Evolutionary conservation across 1,140 invertebrate species (phyloP).

Genomic region (Zophobas morio): DNA sequence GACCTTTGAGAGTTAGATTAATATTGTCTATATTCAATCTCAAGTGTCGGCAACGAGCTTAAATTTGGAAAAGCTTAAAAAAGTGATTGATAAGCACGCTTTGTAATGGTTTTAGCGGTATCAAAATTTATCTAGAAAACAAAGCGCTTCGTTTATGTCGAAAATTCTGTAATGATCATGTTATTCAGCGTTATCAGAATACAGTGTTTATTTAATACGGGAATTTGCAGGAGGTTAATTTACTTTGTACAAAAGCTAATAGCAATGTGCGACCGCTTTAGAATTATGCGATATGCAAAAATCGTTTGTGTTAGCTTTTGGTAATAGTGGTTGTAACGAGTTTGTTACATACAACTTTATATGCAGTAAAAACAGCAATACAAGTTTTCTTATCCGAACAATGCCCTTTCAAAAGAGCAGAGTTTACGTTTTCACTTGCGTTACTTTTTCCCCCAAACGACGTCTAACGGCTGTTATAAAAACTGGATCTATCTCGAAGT

Average conservation of each 20-base stretch:
- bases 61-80: too few species aligned
- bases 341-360: too few species aligned
- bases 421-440: background rate
- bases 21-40: too few species aligned
- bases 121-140: too few species aligned
- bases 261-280: slow-evolving; percentile 3
- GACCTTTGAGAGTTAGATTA: too few species aligned
- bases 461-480: background rate
- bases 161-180: slow-evolving; percentile 4
- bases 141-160: too few species aligned
- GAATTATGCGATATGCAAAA: background rate
- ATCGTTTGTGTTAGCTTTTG: slow-evolving; percentile 1
- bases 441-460: background rate
- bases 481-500: slow-evolving; percentile 19
- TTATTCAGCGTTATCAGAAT: slow-evolving; percentile 9
- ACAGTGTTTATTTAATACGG: slow-evolving; percentile 3
- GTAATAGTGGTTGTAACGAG: background rate
- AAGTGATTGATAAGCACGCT: too few species aligned
- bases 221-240: slow-evolving; percentile 12
- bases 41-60: too few species aligned
- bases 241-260: slow-evolving; percentile 19
- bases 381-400: background rate
- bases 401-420: background rate
- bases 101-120: too few species aligned
- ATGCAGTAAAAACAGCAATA: too few species aligned